Percentiles rank a stretch among this genome's conserved stretches.
Evolutionary conservation across 2,113 vertebrate genomes (phyloP).

Genomic region (Stomatorhinus ivindoensis): DNA sequence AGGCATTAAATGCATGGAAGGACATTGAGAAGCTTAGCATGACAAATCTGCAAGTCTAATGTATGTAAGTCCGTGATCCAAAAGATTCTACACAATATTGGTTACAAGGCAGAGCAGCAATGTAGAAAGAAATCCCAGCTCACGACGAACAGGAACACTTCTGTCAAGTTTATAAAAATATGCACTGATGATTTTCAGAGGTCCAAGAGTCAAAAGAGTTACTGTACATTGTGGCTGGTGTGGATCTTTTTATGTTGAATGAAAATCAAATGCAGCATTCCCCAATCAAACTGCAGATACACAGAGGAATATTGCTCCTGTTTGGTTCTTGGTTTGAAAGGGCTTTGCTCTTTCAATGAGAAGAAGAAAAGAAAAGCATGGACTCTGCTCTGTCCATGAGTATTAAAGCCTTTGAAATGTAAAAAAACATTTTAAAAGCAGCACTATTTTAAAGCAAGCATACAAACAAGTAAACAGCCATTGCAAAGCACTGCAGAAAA

Average conservation of each 20-base stretch:
- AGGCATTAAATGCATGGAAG: neutral
- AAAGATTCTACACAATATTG: neutral
- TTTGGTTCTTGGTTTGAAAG: neutral
- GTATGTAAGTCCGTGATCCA: neutral
- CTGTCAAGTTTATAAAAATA: neutral
- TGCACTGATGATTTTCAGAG: neutral
- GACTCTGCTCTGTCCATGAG: neutral
- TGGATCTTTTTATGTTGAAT: neutral
- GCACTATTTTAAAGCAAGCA: neutral
- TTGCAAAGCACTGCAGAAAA: neutral
- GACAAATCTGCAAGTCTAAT: neutral
- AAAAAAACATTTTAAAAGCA: neutral
- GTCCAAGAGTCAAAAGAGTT: neutral
- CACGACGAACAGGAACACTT: neutral
- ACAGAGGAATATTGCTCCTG: neutral
- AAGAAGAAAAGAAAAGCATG: neutral
- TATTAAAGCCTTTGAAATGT: neutral
- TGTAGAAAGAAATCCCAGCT: neutral
- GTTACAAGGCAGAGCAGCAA: neutral
- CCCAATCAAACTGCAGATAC: neutral
- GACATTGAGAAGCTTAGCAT: neutral
- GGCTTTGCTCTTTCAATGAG: neutral
- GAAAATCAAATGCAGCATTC: neutral
- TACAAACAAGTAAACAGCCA: neutral
- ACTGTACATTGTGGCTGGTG: neutral